Evolutionary conservation across 2,113 vertebrate genomes (phyloP).

Genomic region (Miniopterus natalensis): DNA sequence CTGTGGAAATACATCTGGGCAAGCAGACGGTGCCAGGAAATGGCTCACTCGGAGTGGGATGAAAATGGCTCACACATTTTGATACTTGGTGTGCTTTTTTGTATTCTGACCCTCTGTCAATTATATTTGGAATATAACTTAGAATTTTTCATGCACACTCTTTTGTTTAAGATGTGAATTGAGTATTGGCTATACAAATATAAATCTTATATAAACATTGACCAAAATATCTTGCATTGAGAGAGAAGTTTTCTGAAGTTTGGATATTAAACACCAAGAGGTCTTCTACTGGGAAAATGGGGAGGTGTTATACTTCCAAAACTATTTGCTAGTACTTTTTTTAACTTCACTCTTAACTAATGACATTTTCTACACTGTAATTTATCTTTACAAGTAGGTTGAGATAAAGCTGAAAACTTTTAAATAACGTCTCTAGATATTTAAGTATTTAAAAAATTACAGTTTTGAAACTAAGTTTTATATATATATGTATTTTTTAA

Average conservation of each 20-base stretch:
- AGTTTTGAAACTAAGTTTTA: background rate
- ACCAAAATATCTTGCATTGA: constrained; percentile 14
- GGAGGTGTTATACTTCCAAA: background rate
- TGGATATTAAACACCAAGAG: background rate
- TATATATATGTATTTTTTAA: too few relatives aligned
- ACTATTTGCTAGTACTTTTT: background rate
- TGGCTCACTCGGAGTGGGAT: background rate
- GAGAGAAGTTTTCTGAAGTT: constrained; percentile 33
- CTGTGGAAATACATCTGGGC: background rate
- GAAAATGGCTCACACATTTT: background rate
- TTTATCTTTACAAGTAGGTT: constrained; percentile 52
- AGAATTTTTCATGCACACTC: background rate
- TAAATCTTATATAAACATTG: constrained; percentile 22
- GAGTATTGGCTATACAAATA: constrained; percentile 17
- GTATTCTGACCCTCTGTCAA: background rate
- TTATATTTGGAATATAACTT: constrained; percentile 24
- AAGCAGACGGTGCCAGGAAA: background rate
- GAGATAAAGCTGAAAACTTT: constrained; percentile 38
- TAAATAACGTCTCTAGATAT: background rate
- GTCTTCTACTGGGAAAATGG: background rate
- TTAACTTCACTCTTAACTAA: background rate
- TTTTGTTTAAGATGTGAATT: constrained; percentile 46
- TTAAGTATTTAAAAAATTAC: background rate
- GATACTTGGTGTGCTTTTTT: background rate
- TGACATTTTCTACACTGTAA: background rate